A percentile compares a stretch with the other conserved stretches of the same genome.
Conservation (phyloP, 2,113 vertebrate genomes). For the Bettongia penicillata region DNA sequence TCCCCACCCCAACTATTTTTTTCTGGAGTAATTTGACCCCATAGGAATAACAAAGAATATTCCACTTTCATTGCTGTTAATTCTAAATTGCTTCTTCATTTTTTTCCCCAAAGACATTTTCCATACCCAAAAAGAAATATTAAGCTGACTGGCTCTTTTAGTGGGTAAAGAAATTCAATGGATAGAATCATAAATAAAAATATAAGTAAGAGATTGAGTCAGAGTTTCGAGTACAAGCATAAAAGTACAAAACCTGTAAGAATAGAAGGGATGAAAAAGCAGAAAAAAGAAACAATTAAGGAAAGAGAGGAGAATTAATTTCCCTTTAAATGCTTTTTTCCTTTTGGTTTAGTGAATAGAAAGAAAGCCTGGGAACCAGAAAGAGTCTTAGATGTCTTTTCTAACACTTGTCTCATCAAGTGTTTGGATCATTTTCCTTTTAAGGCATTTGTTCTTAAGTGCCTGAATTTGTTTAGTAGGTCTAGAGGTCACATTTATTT, state of each 20-base stretch:
- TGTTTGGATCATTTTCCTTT: too few species aligned
- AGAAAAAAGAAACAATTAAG: not conserved
- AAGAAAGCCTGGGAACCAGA: not conserved
- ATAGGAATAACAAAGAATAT: not conserved
- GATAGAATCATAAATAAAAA: not conserved
- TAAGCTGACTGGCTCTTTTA: not conserved
- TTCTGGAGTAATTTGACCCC: not conserved
- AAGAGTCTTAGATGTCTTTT: not conserved
- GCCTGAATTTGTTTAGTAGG: too few species aligned
- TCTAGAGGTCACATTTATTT: too few species aligned
- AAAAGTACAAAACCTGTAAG: not conserved
- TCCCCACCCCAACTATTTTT: not conserved
- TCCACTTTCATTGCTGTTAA: not conserved
- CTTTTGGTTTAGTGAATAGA: not conserved
- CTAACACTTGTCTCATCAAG: too few species aligned
- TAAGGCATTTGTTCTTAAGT: too few species aligned
- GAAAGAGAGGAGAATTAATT: not conserved
- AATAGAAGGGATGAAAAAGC: not conserved
- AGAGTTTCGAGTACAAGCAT: not conserved
- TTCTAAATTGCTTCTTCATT: not conserved
- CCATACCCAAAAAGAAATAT: not conserved
- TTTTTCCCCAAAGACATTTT: not conserved
- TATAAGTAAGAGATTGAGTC: not conserved
- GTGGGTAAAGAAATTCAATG: not conserved
- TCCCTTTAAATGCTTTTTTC: not conserved